Evolutionary conservation across 2,797 vertebrate species (phyloP), one percentile per base, ranked within the genome.

Genomic region (Remorina albescens): DNA sequence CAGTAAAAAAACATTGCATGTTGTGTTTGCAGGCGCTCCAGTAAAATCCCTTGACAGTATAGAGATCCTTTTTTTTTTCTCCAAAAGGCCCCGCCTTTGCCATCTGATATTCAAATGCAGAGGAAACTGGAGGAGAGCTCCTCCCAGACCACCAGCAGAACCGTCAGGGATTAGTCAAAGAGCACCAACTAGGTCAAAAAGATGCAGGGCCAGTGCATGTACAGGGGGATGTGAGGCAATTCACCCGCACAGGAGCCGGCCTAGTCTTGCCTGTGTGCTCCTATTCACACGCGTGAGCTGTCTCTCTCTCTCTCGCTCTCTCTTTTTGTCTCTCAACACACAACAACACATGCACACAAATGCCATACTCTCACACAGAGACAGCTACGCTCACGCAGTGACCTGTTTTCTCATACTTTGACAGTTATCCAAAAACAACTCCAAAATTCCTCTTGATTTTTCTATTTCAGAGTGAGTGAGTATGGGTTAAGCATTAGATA

Each of bases 161-260:
- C 67, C 81, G 57, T 76, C 83, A 71, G 90, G 92, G 93, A 94
- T 95, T 94, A 95, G 90, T 93, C 92, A 92, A 92, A 94, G 91
- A 92, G 91, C 89, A 93, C 88, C 92, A 95, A 95, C 86, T 95
- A 94, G 94, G 95, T 95, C 94, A 95, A 93, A 91, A 94, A 94
- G 92, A 93, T 86, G 85, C 83, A 86, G 83, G 85, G 83, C 88
- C 89, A 73, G 84, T 72, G 86, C 85, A 55, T 80, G 87, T 82
- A 86, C 77, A 78, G 66, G 76, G 83, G 78, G 76, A 83, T 79
- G 42, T 12, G 57, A 87, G 62, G 86, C 85, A 68, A 74, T 80
- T 84, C 85, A 81, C 69, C 83, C 89, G 89, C 88, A 82, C 82
- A 84, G 84, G 86, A 91, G 86, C 64, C 78, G 67, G 84, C 85